These are phyloP conservation scores for Coryphaenoides rupestris DNA, from an alignment of 2,113 vertebrate genomes.

Conservation along the genomic window DNA sequence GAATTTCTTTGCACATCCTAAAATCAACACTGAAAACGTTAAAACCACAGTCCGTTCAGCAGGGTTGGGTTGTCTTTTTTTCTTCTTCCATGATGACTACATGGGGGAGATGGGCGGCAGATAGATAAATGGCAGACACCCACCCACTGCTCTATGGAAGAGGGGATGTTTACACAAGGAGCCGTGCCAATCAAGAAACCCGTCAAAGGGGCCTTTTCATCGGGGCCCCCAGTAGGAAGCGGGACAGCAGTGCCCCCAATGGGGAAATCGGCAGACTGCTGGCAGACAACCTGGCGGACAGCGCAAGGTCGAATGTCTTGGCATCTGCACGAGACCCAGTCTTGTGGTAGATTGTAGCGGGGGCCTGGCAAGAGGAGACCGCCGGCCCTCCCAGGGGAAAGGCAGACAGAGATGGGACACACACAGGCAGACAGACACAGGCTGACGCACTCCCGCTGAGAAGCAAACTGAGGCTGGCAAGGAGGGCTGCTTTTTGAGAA, in stretches of 20 bases:
- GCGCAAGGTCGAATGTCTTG: constrained; percentile 49
- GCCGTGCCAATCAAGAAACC: constrained; percentile 59
- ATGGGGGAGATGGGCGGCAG: no score
- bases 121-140: constrained; percentile 37
- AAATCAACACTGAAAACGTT: no score
- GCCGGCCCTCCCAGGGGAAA: constrained; percentile 48
- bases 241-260: constrained; percentile 49
- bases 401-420: constrained; percentile 33
- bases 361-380: constrained; percentile 48
- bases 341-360: constrained; percentile 38
- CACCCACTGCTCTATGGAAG: constrained; percentile 4
- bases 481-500: constrained; percentile 57
- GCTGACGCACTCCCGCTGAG: constrained; percentile 56
- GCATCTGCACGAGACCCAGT: constrained; percentile 40
- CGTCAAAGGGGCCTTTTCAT: constrained; percentile 67
- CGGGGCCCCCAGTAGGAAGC: constrained; percentile 47
- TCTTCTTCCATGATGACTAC: no score
- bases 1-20: no score
- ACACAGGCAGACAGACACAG: constrained; percentile 41
- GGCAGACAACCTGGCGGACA: constrained; percentile 64
- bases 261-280: constrained; percentile 58
- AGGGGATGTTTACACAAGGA: constrained; percentile 17
- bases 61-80: no score
- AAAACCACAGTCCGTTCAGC: no score
- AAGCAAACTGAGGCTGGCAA: constrained; percentile 61